phyloP scores from a whole-genome alignment of 35 echinoderm and acorn worm species.

The Acanthaster planci region DNA sequence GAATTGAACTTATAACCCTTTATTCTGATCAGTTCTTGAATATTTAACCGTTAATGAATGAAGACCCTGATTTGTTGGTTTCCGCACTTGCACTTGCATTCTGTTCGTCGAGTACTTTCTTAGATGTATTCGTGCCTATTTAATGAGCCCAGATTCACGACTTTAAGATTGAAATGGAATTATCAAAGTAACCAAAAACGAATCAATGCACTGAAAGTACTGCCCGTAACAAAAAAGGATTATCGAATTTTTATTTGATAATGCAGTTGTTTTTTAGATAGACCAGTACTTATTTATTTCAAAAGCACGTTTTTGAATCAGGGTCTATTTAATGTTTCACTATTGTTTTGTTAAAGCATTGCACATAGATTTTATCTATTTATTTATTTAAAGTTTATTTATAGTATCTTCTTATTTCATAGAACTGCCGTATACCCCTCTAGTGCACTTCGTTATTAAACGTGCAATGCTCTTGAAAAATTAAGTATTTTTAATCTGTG shows the following conservation, averaged over 20 bases:
- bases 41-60: background rate
- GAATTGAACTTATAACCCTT: background rate
- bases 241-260: too few species aligned
- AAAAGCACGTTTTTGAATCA: constrained; percentile 1
- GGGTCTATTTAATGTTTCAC: constrained; percentile 4
- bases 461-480: constrained; percentile 21
- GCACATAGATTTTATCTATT: background rate
- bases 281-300: background rate
- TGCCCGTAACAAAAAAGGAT: too few species aligned
- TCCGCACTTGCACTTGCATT: background rate
- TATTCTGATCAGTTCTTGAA: constrained; percentile 25
- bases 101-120: too few species aligned
- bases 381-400: constrained; percentile 12
- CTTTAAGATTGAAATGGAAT: too few species aligned
- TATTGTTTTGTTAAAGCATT: constrained; percentile 10
- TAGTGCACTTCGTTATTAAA: constrained; percentile 15
- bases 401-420: background rate
- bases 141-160: too few species aligned
- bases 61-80: constrained; percentile 1
- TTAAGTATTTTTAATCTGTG: background rate
- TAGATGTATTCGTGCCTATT: too few species aligned
- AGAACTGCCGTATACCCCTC: background rate
- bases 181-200: too few species aligned
- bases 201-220: too few species aligned
- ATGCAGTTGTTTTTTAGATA: background rate